Evolutionary conservation across 2,888 invertebrate genomes (phyloP), one percentile per base, ranked within the genome.

Genomic region (Torymus texanus): DNA sequence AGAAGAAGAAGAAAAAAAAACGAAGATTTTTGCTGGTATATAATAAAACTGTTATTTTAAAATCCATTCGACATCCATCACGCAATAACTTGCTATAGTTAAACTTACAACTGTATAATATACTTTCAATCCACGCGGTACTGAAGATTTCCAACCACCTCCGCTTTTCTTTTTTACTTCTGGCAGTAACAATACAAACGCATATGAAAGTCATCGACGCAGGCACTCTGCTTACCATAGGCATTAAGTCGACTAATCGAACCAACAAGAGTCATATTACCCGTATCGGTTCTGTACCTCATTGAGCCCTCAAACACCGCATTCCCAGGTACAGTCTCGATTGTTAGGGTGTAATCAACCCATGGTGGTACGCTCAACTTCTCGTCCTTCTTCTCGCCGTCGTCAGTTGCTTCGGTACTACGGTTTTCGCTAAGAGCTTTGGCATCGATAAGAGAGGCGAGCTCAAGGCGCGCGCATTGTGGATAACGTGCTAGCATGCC

Each of bases 291-390:
- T 86, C 88, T 89, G 84, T 91, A 89, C 29, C 93, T 91, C 8
- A 97, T 91, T 0, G 97, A 96, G 0, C 94, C 95, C 89, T 97
- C 97, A 88, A 97, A 97, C 66, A 94, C 90, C 0, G 93, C 96
- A 65, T 91, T 91, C 1, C 96, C 94, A 0, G 96, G 96, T 58
- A 86, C 82, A 0, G 95, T 94, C 79, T 92, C 91, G 82, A 94
- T 86, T 10, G 93, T 93, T 59, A 95, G 88, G 83, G 94, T 92
- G 82, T 93, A 94, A 87, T 95, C 94, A 51, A 91, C 90, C 90
- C 92, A 92, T 0, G 92, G 91, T 2, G 90, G 87, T 13, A 83
- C 82, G 11, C 16, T 61, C 14, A 12, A 13, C 2, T 18, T 41
- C 14, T 29, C 59, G 18, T 41, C 14, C 16, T 55, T 16, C 14